Evolutionary conservation across 2,113 vertebrate genomes (phyloP), one percentile per base, ranked within the genome.

Genomic region (Epinephelus fuscoguttatus): DNA sequence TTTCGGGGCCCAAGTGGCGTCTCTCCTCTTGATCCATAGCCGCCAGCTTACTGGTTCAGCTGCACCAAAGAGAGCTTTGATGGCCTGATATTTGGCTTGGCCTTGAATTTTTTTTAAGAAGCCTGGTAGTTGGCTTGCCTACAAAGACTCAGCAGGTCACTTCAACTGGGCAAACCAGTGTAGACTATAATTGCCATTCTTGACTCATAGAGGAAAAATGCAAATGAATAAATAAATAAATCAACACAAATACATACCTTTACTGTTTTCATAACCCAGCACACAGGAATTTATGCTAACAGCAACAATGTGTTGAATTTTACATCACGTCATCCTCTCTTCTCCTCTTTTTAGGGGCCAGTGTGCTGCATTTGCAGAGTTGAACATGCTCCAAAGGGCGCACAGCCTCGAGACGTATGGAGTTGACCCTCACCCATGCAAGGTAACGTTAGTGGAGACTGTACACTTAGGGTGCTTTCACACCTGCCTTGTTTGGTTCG

Each of bases 401-500:
- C 96, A 98, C 91, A 96, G 95, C 80, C 93, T 99, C 84, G 98
- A 99, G 95, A 99, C 98, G 0, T 99, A 99, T 0, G 98, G 98
- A 33, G 98, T 99, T 21, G 98, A 99, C 94, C 98, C 98, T 64
- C 98, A 99, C 85, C 98, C 98, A 3, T 99, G 98, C 95, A 99
- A 99, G 98, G 98, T 99, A 96, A 93, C 0, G 1, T 52, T 15
- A n/a, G 11, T 25, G 15, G 64, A 19, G 18, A 15, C 6, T 21
- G 23, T 4, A 17, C n/a, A 47, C 25, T 52, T 23, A n/a, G 2
- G 27, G 27, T 27, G 27, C 27, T 27, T 27, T 27, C 27, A 27
- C 27, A 27, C 3, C 27, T 27, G 27, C 27, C 27, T 27, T 27
- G 27, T 27, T 27, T 27, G 27, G 27, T 27, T 27, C 27, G 27